Conservation (phyloP, 2,888 invertebrate genomes). For the Dasypogon diadema region DNA sequence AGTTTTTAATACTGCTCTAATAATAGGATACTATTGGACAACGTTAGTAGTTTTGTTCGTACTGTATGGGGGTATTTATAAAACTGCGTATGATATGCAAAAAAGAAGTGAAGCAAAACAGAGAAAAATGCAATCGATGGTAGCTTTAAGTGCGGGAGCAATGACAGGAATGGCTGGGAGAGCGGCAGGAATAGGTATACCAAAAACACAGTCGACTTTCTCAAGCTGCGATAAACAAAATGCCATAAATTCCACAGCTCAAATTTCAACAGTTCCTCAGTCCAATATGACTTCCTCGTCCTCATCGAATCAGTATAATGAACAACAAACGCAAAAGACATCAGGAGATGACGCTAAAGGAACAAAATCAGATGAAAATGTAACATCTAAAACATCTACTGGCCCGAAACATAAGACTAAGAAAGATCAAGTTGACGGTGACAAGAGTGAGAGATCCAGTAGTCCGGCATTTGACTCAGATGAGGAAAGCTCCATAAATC, state of each 20-base stretch:
- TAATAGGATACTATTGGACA: constrained; percentile 97
- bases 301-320: constrained; percentile 60
- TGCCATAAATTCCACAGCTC: constrained; percentile 60
- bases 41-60: constrained; percentile 95
- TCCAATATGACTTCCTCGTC: constrained; percentile 60
- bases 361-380: constrained; percentile 69
- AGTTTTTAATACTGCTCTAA: constrained; percentile 95
- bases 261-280: constrained; percentile 59
- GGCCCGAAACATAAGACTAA: constrained; percentile 69
- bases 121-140: constrained; percentile 95
- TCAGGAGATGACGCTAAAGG: constrained; percentile 49
- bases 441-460: constrained; percentile 86
- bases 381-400: constrained; percentile 72
- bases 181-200: constrained; percentile 86
- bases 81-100: constrained; percentile 97
- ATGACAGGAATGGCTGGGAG: constrained; percentile 92
- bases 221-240: constrained; percentile 78
- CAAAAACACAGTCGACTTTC: constrained; percentile 79
- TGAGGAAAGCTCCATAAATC: constrained; percentile 82
- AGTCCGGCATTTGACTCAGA: constrained; percentile 96
- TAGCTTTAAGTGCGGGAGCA: constrained; percentile 88
- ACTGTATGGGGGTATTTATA: constrained; percentile 96
- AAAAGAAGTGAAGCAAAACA: constrained; percentile 97
- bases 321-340: constrained; percentile 51
- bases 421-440: constrained; percentile 71